Conservation (phyloP, 2,888 invertebrate species). For the Chrysolina oricalcia region DNA sequence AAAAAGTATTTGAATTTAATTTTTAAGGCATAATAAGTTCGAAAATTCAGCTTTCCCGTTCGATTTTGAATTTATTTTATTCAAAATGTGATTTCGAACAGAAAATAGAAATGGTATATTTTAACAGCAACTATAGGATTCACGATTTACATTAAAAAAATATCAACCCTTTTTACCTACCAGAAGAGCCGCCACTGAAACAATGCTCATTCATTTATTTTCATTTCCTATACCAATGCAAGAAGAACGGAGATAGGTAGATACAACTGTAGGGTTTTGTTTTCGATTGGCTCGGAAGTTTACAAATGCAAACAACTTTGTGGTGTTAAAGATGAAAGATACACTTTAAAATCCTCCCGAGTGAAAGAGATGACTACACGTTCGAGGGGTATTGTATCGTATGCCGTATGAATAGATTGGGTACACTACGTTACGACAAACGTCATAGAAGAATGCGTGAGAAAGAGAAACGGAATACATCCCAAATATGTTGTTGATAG, state of each 20-base stretch:
- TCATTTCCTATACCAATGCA: constrained; percentile 6
- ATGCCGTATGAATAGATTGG: constrained; percentile 64
- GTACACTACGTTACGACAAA: constrained; percentile 51
- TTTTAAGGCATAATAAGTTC: too few relatives aligned
- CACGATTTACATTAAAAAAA: too few relatives aligned
- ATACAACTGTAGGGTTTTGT: constrained; percentile 43
- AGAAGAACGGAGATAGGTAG: constrained; percentile 43
- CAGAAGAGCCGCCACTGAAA: background rate
- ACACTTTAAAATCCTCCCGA: constrained; percentile 53
- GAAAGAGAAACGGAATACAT: constrained; percentile 44
- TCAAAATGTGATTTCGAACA: too few relatives aligned
- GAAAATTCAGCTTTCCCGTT: too few relatives aligned
- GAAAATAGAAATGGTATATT: background rate
- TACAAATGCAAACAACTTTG: constrained; percentile 51
- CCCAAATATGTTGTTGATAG: constrained; percentile 49
- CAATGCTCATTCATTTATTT: constrained; percentile 2
- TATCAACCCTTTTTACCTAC: background rate
- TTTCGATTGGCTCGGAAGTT: constrained; percentile 57
- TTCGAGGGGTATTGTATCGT: constrained; percentile 56
- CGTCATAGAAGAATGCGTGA: constrained; percentile 42
- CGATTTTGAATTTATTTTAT: too few relatives aligned
- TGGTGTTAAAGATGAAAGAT: constrained; percentile 48
- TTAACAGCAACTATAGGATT: too few relatives aligned
- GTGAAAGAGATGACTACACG: constrained; percentile 52
- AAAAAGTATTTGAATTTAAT: too few relatives aligned